Evolutionary conservation across 1,140 invertebrate genomes (phyloP).

Genomic region (Episyrphus balteatus): DNA sequence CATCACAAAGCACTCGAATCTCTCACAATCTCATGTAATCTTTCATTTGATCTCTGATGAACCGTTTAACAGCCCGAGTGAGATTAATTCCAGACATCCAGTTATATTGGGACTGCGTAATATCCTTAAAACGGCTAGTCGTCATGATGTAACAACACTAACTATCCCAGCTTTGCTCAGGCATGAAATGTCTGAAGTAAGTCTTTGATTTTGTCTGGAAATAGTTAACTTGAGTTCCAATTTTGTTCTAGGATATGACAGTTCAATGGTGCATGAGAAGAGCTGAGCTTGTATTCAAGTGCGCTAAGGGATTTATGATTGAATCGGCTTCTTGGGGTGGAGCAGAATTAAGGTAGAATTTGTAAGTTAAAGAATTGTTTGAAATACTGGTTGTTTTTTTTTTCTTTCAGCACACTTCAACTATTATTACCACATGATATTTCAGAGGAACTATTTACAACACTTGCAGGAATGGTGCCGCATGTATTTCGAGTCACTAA

Average conservation of each 20-base stretch:
- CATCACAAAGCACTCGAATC: constrained; percentile 90
- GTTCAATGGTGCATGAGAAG: constrained; percentile 90
- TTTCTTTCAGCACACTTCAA: constrained; percentile 29
- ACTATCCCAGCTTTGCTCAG: constrained; percentile 85
- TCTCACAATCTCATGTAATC: constrained; percentile 85
- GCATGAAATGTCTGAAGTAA: constrained; percentile 78
- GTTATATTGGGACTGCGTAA: constrained; percentile 91
- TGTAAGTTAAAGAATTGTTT: neutral
- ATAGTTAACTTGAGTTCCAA: neutral
- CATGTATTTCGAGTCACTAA: constrained; percentile 85
- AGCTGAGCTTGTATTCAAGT: constrained; percentile 95
- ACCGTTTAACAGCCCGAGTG: constrained; percentile 51
- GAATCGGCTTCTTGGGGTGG: constrained; percentile 90
- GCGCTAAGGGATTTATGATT: constrained; percentile 99
- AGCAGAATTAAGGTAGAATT: constrained; percentile 74
- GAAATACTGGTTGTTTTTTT: neutral
- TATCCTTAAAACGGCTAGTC: constrained; percentile 86
- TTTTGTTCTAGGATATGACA: constrained; percentile 67
- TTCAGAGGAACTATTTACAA: constrained; percentile 74
- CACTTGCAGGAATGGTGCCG: constrained; percentile 76
- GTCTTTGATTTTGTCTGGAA: neutral
- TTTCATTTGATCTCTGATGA: constrained; percentile 89
- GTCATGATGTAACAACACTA: constrained; percentile 84
- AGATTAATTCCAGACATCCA: constrained; percentile 92
- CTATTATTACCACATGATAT: constrained; percentile 58